A percentile compares a stretch with the other conserved stretches of the same genome.
These are phyloP conservation scores for Apteryx owenii DNA, from an alignment of 2,113 vertebrate genomes.

Conservation along the genomic window DNA sequence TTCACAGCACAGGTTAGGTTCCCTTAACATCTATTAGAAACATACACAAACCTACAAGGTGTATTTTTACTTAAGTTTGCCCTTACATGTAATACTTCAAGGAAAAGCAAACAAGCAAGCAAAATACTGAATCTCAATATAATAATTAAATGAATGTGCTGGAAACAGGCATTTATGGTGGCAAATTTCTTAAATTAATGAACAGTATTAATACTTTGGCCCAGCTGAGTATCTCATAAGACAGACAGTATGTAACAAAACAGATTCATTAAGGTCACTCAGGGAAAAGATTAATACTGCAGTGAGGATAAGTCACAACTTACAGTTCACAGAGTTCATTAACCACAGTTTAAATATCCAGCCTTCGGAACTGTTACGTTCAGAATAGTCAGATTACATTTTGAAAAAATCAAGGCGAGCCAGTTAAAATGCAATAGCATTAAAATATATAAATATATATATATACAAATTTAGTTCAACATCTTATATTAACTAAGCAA, in stretches of 20 bases:
- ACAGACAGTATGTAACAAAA: not conserved
- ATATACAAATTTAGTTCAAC: not conserved
- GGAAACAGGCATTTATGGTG: not conserved
- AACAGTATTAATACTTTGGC: not conserved
- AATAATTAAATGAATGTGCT: not conserved
- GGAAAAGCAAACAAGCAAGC: not conserved
- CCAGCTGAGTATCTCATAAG: not conserved
- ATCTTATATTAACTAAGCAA: not conserved
- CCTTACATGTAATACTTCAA: not conserved
- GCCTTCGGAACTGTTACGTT: not conserved
- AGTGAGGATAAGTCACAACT: not conserved
- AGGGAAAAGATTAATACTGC: not conserved
- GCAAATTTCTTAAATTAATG: not conserved
- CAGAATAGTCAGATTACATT: not conserved
- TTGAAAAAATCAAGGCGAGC: not conserved
- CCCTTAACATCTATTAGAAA: not conserved
- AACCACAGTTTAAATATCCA: not conserved
- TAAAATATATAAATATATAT: not conserved
- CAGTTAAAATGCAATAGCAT: not conserved
- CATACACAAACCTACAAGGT: not conserved
- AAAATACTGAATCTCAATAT: not conserved
- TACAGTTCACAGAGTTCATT: not conserved
- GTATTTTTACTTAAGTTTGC: not conserved
- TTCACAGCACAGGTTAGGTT: not conserved
- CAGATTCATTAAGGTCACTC: not conserved